phyloP scores from a whole-genome alignment of 2,888 invertebrate species.

The Ypsolopha sequella region DNA sequence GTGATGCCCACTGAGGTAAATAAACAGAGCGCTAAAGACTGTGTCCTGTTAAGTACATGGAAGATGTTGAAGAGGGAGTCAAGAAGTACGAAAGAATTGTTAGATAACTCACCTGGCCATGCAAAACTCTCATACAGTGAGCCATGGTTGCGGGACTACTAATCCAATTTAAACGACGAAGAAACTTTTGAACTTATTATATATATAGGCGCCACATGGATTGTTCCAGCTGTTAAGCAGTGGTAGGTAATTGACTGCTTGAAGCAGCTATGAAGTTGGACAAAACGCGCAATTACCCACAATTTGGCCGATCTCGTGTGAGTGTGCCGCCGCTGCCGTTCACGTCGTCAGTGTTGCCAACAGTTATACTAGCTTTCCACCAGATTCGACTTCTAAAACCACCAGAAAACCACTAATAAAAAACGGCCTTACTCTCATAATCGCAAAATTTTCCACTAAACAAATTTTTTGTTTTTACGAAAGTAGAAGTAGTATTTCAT shows the following conservation, averaged over 20 bases:
- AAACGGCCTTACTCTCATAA: not conserved
- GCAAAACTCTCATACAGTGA: slow-evolving; percentile 83
- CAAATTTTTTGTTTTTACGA: too few species aligned
- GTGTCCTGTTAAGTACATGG: not conserved
- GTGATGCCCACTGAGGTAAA: slow-evolving; percentile 37
- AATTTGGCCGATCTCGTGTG: slow-evolving; percentile 16
- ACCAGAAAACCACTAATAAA: too few species aligned
- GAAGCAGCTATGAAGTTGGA: slow-evolving; percentile 19
- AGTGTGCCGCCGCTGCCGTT: too few species aligned
- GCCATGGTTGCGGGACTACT: slow-evolving; percentile 74
- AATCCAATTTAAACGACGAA: slow-evolving; percentile 24
- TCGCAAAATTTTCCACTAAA: too few species aligned
- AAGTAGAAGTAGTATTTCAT: too few species aligned
- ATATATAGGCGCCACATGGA: slow-evolving; percentile 56
- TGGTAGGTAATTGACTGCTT: slow-evolving; percentile 22
- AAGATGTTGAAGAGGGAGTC: not conserved
- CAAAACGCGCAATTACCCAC: slow-evolving; percentile 19
- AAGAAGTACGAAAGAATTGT: not conserved
- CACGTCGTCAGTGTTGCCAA: not conserved
- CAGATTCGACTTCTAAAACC: too few species aligned
- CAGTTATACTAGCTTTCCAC: too few species aligned
- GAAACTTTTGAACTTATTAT: slow-evolving; percentile 24
- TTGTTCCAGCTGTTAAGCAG: slow-evolving; percentile 24
- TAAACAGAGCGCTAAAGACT: slow-evolving; percentile 19
- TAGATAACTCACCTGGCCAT: slow-evolving; percentile 75